A percentile compares a stretch with the other conserved stretches of the same genome.
phyloP scores from a whole-genome alignment of 2,113 vertebrate genomes.

The Lamprotornis superbus region DNA sequence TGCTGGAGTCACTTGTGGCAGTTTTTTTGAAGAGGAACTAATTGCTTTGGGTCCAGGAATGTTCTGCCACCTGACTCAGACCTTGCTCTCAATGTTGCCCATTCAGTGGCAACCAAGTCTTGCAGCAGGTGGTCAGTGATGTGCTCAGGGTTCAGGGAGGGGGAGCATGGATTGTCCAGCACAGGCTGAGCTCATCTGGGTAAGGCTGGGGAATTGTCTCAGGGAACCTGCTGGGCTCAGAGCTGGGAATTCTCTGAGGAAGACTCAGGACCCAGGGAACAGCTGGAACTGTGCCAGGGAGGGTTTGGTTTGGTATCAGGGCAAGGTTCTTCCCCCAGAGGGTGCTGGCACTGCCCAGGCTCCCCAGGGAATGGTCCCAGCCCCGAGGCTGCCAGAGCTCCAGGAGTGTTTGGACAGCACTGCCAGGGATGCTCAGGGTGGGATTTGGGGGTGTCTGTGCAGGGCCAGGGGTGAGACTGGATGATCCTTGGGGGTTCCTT shows the following conservation, averaged over 20 bases:
- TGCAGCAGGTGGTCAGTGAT: background rate
- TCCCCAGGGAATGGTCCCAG: background rate
- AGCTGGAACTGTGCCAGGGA: background rate
- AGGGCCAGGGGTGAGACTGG: background rate
- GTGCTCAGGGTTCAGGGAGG: background rate
- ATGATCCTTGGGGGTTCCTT: background rate
- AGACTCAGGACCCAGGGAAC: background rate
- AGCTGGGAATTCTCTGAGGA: background rate
- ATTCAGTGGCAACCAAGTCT: background rate
- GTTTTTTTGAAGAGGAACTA: background rate
- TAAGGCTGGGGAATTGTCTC: background rate
- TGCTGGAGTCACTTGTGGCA: background rate
- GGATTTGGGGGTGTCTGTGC: background rate
- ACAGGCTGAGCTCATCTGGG: fast-evolving
- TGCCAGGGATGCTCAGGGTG: background rate
- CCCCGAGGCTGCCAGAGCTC: background rate
- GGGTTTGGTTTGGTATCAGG: background rate
- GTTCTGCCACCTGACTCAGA: background rate
- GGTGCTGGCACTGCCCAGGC: background rate
- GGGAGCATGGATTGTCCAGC: no score
- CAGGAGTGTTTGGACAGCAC: background rate
- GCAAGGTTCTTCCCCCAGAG: background rate
- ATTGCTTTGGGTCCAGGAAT: background rate
- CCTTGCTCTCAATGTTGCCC: background rate
- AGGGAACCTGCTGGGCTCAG: background rate